Percentiles rank a stretch among this genome's conserved stretches.
These are phyloP conservation scores for Lapara coniferarum DNA, from an alignment of 2,888 invertebrate species.

Conservation along the genomic window DNA sequence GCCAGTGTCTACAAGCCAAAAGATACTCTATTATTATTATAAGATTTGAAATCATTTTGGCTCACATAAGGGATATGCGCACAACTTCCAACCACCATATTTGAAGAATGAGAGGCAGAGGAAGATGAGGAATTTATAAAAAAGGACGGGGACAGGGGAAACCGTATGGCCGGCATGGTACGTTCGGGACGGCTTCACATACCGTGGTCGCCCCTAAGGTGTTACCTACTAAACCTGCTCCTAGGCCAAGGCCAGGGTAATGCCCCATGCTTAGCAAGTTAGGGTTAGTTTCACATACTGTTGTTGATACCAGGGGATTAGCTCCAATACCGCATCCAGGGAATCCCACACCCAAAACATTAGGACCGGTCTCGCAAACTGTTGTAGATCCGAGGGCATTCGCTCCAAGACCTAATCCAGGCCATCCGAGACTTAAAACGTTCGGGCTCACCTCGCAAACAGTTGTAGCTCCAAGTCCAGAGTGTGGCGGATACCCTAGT, in stretches of 20 bases:
- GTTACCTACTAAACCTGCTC: not conserved
- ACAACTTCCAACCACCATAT: slow-evolving; percentile 31
- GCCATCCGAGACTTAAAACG: not conserved
- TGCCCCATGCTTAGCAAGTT: slow-evolving; percentile 27
- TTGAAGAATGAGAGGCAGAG: slow-evolving; percentile 32
- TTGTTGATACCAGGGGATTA: slow-evolving; percentile 21
- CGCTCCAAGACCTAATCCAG: not conserved
- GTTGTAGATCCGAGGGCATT: not conserved
- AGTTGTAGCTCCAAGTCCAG: not conserved
- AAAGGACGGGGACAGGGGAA: slow-evolving; percentile 45
- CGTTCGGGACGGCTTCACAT: slow-evolving; percentile 36
- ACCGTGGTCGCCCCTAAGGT: slow-evolving; percentile 34
- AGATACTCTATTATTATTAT: slow-evolving; percentile 25
- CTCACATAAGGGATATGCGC: slow-evolving; percentile 25
- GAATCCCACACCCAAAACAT: slow-evolving; percentile 28
- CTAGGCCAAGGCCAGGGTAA: not conserved
- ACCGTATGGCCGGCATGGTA: slow-evolving; percentile 33
- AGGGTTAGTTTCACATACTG: slow-evolving; percentile 33
- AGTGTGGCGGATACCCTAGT: too few relatives aligned
- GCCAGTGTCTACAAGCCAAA: slow-evolving; percentile 29
- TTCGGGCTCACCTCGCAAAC: not conserved
- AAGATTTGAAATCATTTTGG: slow-evolving; percentile 24
- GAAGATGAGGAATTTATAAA: slow-evolving; percentile 50
- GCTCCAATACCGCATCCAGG: slow-evolving; percentile 9
- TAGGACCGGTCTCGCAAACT: slow-evolving; percentile 37